Evolutionary conservation across 1,140 invertebrate genomes (phyloP), one percentile per base, ranked within the genome.

Genomic region (Apis mellifera): DNA sequence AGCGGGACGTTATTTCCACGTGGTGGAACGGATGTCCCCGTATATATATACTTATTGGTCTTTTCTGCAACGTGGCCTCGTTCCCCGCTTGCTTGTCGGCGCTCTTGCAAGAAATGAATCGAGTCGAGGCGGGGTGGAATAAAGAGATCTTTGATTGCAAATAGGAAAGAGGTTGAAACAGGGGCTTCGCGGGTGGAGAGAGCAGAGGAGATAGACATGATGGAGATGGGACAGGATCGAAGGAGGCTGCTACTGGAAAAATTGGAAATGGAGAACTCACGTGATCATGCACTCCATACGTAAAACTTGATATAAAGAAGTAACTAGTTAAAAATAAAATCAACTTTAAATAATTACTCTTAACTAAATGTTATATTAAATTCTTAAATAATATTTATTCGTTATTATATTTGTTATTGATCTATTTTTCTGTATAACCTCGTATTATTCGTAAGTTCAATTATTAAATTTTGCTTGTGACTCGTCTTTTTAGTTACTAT

Each of bases 1-100:
- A 88, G 80, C 87, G 65, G 78, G 78, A 85, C 85, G 73, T 81
- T 78, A 77, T 77, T 71, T 85, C 80, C 75, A 77, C 68, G 87
- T 32, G 2, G 74, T 78, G 86, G 85, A 88, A 83, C 87, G 77
- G 83, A 83, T 82, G 84, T 88, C 78, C 75, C 69, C 52, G 32
- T 42, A 42, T 42, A 42, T 42, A 42, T 42, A 54, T 80, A 50
- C 70, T 54, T 32, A 52, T 9, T 26, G n/a, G 62, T 60, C 82
- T 84, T 87, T 84, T 66, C 66, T 70, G 59, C 64, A 42, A 48
- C 32, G 23, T 11, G n/a, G 55, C 13, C 17, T 19, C 19, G 59
- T n/a, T 21, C 59, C 19, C 48, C 12, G 21, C 69, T 71, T 62
- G 32, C 32, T n/a, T 42, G 68, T 57, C 72, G 17, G 73, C 72